Conservation (phyloP, 2,797 vertebrate genomes). For the Chiroxiphia lanceolata region DNA sequence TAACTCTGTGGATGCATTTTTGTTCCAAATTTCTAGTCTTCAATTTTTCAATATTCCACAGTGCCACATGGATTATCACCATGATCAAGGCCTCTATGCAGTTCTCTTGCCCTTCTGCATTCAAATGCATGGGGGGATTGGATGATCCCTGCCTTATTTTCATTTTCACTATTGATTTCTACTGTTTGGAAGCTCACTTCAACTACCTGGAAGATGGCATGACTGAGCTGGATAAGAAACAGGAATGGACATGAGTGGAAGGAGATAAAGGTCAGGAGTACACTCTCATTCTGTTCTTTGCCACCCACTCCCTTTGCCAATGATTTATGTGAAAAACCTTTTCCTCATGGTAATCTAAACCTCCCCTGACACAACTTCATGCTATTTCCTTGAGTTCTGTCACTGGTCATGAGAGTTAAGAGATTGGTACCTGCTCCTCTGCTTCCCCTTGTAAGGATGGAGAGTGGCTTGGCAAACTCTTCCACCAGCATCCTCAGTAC, state of each 20-base stretch:
- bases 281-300: not conserved
- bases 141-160: not conserved
- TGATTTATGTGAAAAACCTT: not conserved
- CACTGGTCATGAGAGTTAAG: not conserved
- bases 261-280: not conserved
- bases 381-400: rapidly evolving
- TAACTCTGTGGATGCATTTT: not conserved
- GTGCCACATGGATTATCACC: rapidly evolving
- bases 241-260: not conserved
- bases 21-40: not conserved
- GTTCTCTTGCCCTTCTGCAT: not conserved
- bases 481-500: not conserved
- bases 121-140: not conserved
- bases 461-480: not conserved
- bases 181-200: not conserved
- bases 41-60: not conserved
- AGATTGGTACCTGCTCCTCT: not conserved
- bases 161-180: not conserved
- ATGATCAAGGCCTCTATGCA: not conserved
- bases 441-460: not conserved
- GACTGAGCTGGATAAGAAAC: not conserved
- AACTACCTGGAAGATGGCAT: not conserved
- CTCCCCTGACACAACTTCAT: not conserved
- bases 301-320: not conserved
- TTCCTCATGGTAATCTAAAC: not conserved